Base-by-base conservation (phyloP, 2,797 vertebrate species). In the Acropternis orthonyx region DNA sequence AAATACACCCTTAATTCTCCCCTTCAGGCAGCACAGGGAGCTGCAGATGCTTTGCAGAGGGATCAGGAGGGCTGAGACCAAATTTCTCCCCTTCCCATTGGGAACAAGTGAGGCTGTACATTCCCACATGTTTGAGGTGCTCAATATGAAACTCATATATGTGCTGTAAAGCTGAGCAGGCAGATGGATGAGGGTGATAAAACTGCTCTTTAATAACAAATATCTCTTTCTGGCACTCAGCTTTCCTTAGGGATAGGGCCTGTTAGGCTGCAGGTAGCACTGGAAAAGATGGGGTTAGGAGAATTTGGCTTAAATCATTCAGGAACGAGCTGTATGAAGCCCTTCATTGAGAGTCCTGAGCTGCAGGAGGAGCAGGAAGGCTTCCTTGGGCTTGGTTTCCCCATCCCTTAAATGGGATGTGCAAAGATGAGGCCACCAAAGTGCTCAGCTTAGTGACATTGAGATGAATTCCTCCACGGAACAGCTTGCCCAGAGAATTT, bases 91-190 rank as follows among this genome's bases (percentile, higher is more conserved):
- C 6, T 34, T 21, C 11, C 36, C 1, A 0, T 24, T 1, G 21
- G 32, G 44, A 32, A 5, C 5, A 9, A 6, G 10, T 0, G 27
- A 13, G 54, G 24, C 30, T 2, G 28, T 14, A 4, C 23, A 1
- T 48, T 36, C 28, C 51, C 32, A 0, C 54, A 0, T 6, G 0
- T 23, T 9, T 16, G 54, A 52, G n/a, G 32, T n/a, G 77, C 44
- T 39, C 21, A 7, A 1, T 14, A 4, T 5, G 4, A 17, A 3
- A 55, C 84, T 92, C n/a, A 0, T 78, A 2, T 5, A 22, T 3
- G 12, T 11, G 51, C 36, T 61, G 62, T 72, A 36, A 77, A 71
- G 84, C 67, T n/a, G 73, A 72, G 65, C 82, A 72, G 84, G 74
- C 23, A 13, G 78, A 51, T 72, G 73, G 94, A 86, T 92, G 89